These are phyloP conservation scores for Nibea albiflora DNA, from an alignment of 2,113 vertebrate species.

Conservation along the genomic window DNA sequence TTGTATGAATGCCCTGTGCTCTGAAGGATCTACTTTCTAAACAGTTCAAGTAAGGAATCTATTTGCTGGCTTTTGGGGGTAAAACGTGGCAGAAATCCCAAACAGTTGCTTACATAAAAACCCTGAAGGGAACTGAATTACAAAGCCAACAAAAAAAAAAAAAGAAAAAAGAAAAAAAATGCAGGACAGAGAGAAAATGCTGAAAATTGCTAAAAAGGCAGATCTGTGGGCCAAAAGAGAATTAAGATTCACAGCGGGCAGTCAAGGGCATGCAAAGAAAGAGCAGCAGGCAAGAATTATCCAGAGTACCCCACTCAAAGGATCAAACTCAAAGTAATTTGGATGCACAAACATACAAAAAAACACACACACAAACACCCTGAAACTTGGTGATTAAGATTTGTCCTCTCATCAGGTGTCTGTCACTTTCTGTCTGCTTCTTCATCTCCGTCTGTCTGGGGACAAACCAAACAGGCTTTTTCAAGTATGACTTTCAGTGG, in stretches of 20 bases:
- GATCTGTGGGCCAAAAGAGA: conserved; percentile 58
- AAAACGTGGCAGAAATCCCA: conserved; percentile 54
- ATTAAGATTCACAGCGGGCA: conserved; percentile 73
- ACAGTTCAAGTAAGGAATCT: conserved; percentile 36
- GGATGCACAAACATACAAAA: conserved; percentile 27
- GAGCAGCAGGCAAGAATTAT: conserved; percentile 47
- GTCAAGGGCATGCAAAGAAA: conserved; percentile 72
- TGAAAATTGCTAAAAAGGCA: conserved; percentile 70
- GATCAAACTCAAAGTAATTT: conserved; percentile 52
- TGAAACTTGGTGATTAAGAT: conserved; percentile 16
- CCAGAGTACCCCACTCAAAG: conserved; percentile 46
- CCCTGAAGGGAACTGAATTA: conserved; percentile 46
- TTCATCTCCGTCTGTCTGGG: conserved; percentile 36
- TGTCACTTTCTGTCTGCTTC: conserved; percentile 37
- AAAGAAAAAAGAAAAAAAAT: conserved; percentile 15
- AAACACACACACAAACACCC: neutral
- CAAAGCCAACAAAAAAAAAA: conserved; percentile 54
- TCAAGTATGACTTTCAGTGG: conserved; percentile 44
- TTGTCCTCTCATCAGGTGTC: conserved; percentile 42
- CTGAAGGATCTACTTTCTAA: conserved; percentile 33
- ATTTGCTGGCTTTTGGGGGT: conserved; percentile 42
- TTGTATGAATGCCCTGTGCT: conserved; percentile 39
- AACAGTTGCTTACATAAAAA: conserved; percentile 54
- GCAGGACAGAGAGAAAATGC: conserved; percentile 47
- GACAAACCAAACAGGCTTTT: conserved; percentile 41